These are phyloP conservation scores for Rhyzopertha dominica DNA, from an alignment of 1,140 invertebrate species.

Conservation along the genomic window DNA sequence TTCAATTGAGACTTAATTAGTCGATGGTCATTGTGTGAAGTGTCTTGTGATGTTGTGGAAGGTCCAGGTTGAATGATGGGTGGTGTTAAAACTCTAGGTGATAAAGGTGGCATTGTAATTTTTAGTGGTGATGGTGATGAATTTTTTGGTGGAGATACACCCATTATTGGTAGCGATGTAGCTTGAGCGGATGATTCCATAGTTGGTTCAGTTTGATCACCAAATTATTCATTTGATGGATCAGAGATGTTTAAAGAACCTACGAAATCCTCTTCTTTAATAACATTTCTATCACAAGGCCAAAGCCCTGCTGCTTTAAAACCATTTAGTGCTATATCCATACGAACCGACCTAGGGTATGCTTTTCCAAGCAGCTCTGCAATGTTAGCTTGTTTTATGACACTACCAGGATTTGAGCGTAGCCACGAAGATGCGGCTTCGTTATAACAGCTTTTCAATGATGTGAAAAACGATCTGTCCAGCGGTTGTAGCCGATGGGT, in stretches of 20 bases:
- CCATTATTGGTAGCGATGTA: background rate
- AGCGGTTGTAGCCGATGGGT: slow-evolving; percentile 41
- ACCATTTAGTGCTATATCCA: slow-evolving; percentile 30
- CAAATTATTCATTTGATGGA: background rate
- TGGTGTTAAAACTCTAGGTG: slow-evolving; percentile 1
- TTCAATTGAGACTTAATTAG: slow-evolving; percentile 12
- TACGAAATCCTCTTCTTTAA: background rate
- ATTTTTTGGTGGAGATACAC: slow-evolving; percentile 4
- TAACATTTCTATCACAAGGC: slow-evolving; percentile 22
- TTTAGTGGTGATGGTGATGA: slow-evolving; percentile 1
- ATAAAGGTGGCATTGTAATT: slow-evolving; percentile 4
- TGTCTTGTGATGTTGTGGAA: slow-evolving; percentile 7
- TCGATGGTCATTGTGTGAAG: too few relatives aligned
- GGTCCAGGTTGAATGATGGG: slow-evolving; percentile 6
- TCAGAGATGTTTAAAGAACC: slow-evolving; percentile 5
- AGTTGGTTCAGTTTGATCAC: background rate
- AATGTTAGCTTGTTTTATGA: slow-evolving; percentile 26
- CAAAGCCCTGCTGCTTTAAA: slow-evolving; percentile 30
- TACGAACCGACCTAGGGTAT: slow-evolving; percentile 24
- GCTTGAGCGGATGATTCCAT: slow-evolving; percentile 1
- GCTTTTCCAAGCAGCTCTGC: slow-evolving; percentile 26
- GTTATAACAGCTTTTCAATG: slow-evolving; percentile 33
- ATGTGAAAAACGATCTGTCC: slow-evolving; percentile 41
- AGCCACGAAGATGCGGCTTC: slow-evolving; percentile 28
- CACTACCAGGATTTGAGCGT: slow-evolving; percentile 27